phyloP scores from a whole-genome alignment of 1,140 invertebrate genomes.

The Microplitis mediator region DNA sequence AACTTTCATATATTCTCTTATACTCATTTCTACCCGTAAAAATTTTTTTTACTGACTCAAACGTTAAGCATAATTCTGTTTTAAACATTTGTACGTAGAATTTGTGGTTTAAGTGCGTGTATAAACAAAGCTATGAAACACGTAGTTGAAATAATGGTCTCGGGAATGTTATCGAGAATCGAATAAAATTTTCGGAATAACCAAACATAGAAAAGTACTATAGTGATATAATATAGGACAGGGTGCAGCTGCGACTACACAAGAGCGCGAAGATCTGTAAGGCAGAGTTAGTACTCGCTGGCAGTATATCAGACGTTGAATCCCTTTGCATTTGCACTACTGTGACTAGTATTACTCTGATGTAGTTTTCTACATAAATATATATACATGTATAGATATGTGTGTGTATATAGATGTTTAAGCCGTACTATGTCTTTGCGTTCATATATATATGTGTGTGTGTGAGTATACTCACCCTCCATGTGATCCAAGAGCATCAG shows the following conservation, averaged over 20 bases:
- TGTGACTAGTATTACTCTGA: conserved; percentile 18
- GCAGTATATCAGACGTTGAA: conserved; percentile 33
- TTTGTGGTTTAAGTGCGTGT: background rate
- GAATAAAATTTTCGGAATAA: conserved; percentile 20
- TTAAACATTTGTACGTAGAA: too few relatives aligned
- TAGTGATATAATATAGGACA: background rate
- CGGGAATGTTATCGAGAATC: conserved; percentile 21
- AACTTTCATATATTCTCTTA: background rate
- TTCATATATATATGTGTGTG: background rate
- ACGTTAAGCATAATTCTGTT: too few relatives aligned
- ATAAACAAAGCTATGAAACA: background rate
- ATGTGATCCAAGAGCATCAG: background rate
- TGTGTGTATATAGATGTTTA: background rate
- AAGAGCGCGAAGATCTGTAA: conserved; percentile 10
- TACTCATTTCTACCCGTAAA: background rate
- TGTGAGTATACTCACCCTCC: background rate
- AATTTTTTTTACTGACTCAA: background rate
- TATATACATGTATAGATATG: background rate
- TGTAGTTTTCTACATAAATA: conserved; percentile 13
- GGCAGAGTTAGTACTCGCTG: conserved; percentile 31
- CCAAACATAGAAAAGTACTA: background rate
- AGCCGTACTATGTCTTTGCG: background rate
- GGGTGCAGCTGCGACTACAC: conserved; percentile 21
- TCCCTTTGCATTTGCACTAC: background rate
- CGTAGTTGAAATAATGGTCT: conserved; percentile 7